Evolutionary conservation across 1,140 invertebrate species (phyloP), one percentile per base, ranked within the genome.

Genomic region (Magallana angulata): DNA sequence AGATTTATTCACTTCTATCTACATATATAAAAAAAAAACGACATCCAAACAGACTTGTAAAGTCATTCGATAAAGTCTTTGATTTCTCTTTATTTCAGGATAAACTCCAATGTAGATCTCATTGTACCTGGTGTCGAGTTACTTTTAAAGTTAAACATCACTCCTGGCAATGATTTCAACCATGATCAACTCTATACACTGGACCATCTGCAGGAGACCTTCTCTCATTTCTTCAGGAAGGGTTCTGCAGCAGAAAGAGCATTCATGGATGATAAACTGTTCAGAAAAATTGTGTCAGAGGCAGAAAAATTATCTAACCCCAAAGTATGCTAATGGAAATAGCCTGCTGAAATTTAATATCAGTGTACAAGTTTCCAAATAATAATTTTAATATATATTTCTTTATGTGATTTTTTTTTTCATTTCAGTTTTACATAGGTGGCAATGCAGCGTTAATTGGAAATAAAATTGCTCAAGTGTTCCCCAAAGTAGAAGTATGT

Each of bases 361-460:
- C 36, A 48, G 36, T 4, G 36, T 2, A 48, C 5, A 48, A 36
- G 36, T 36, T 36, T 36, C 36, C 36, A 36, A 36, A 36, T 36
- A 36, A 36, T 36, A 36, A 36, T 36, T 36, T 36, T 36, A 36
- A 36, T 36, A 36, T 36, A 36, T 36, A 48, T 48, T 48, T 48
- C 36, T 48, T 4, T 48, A 48, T 48, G 36, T 48, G 36, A 24
- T 48, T 62, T 56, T 57, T 62, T 30, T 60, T 18, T 83, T 24
- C 18, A 85, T 92, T 93, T 64, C 91, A 95, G 94, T 94, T 94
- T 88, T 94, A 93, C 89, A 94, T 96, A 88, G 95, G 95, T 64
- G 95, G 95, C 7, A 96, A 96, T 93, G 95, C 95, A 48, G 95
- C 95, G 14, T 89, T 96, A 59, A 95, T 96, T 94, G 95, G 95